Conservation (phyloP, 1,140 invertebrate genomes). For the Apis florea region DNA sequence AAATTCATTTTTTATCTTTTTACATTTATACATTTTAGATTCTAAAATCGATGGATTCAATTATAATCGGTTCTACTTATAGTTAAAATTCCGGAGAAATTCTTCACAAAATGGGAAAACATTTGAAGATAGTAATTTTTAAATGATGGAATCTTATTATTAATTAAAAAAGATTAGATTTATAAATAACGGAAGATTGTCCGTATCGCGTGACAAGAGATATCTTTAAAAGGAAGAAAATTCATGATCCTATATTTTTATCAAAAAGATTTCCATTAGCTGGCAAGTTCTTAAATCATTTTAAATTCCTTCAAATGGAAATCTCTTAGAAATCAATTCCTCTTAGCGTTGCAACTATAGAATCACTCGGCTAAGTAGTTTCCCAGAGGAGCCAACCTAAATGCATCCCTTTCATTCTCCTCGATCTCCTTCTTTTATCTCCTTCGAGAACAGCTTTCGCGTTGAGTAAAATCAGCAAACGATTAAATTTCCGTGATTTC, state of each 20-base stretch:
- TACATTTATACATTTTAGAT: too few species aligned
- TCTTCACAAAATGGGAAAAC: neutral
- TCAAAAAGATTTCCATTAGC: neutral
- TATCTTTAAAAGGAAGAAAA: neutral
- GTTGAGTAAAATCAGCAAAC: neutral
- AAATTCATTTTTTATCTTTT: too few species aligned
- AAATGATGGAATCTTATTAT: neutral
- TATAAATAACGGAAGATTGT: too few species aligned
- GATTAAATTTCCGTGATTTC: neutral
- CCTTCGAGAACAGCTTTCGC: neutral
- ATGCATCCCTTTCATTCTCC: neutral
- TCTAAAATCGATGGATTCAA: too few species aligned
- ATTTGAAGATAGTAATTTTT: too few species aligned
- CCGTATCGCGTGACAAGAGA: neutral
- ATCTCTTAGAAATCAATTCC: neutral
- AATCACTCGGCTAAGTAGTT: constrained; percentile 13
- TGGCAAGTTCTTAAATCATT: too few species aligned
- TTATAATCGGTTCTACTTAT: too few species aligned
- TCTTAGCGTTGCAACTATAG: neutral
- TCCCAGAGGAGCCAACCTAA: neutral
- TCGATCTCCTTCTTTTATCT: neutral
- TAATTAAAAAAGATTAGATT: neutral
- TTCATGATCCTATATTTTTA: neutral
- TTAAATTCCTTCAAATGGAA: constrained; percentile 7
- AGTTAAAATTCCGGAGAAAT: too few species aligned